Evolutionary conservation across 2,888 invertebrate species (phyloP), one percentile per base, ranked within the genome.

Genomic region (Clepsis dumicolana): DNA sequence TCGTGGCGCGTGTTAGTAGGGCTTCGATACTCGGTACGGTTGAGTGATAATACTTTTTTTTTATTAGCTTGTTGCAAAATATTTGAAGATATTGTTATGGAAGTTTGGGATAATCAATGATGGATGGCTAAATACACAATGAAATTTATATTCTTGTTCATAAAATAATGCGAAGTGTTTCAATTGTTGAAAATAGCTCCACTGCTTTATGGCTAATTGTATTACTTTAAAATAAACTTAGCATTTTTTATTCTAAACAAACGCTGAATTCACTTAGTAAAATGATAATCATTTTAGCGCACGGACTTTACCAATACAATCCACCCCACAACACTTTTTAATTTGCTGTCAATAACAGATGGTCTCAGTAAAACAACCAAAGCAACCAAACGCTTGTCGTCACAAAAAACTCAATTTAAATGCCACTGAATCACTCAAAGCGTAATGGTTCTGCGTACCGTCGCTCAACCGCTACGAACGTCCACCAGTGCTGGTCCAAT

Each of bases 391-490:
- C 29, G 8, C 29, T 16, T 29, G 16, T 10, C 5, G 18, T 38
- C 48, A 67, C 67, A 67, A 56, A 59, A 70, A 65, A 67, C 70
- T 50, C 57, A 73, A 78, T 73, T 74, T 72, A 75, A 72, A 76
- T 74, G 75, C 74, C 67, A 73, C 75, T 74, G 75, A 77, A 74
- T 69, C 65, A 73, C 73, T 53, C 64, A 70, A 71, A 72, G 72
- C 70, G 73, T 70, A 74, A 73, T 72, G 74, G 73, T 76, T 80
- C 70, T 59, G 59, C 67, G 59, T 61, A 81, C 85, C 83, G 83
- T 87, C 87, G 84, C 87, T 87, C 77, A 84, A 86, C 84, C 85
- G 85, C 81, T 76, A 65, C 76, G 77, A 75, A 74, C 72, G 81
- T 78, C 77, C 72, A 83, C 84, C 82, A 79, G 84, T 80, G 78